A percentile compares a stretch with the other conserved stretches of the same genome.
phyloP scores from a whole-genome alignment of 2,797 vertebrate genomes.

The Anableps anableps region DNA sequence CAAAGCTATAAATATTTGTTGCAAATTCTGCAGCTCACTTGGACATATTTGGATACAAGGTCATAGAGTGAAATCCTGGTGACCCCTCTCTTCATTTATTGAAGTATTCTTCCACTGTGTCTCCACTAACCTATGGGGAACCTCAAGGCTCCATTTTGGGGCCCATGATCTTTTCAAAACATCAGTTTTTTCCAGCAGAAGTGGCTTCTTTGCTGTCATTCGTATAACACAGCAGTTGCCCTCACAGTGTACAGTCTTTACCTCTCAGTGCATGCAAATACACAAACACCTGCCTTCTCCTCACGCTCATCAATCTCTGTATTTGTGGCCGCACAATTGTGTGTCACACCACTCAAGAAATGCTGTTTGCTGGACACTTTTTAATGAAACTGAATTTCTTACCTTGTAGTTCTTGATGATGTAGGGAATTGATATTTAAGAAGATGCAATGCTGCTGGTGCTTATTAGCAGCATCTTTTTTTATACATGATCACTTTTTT shows the following conservation, averaged over 20 bases:
- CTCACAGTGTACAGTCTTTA: too few relatives aligned
- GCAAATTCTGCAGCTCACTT: background rate
- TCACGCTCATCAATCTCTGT: too few relatives aligned
- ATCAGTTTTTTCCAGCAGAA: background rate
- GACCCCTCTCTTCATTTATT: background rate
- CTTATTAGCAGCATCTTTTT: background rate
- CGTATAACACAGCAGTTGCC: background rate
- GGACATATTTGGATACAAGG: background rate
- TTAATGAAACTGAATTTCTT: too few relatives aligned
- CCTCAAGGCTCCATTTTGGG: background rate
- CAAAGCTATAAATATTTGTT: background rate
- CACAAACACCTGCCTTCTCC: too few relatives aligned
- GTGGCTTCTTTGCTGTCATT: background rate
- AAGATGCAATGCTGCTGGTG: background rate
- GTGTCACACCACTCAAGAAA: too few relatives aligned
- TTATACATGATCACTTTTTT: background rate
- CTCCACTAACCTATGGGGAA: background rate
- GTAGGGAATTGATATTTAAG: background rate
- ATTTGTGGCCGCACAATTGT: too few relatives aligned
- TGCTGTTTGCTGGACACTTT: too few relatives aligned
- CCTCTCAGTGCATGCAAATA: too few relatives aligned
- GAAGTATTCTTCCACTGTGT: background rate
- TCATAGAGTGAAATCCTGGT: background rate
- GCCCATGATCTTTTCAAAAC: background rate
- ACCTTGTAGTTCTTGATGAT: background rate